Conservation (phyloP, 2,797 vertebrate genomes). For the Mionectes olivaceus region DNA sequence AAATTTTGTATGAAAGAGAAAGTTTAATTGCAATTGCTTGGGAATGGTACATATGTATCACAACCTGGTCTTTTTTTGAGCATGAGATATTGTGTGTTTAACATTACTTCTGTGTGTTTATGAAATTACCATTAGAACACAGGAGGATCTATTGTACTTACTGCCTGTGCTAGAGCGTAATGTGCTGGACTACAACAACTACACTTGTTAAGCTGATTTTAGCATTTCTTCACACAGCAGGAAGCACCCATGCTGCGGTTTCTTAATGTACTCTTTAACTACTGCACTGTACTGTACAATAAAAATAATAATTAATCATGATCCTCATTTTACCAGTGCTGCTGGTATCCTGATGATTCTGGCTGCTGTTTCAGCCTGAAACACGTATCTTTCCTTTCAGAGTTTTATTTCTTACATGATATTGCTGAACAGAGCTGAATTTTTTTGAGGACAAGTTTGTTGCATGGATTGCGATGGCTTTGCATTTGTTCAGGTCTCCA, state of each 20-base stretch:
- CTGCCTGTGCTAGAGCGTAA: constrained; percentile 8
- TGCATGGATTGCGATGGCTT: constrained; percentile 66
- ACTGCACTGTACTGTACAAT: constrained; percentile 34
- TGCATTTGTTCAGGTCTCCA: constrained; percentile 71
- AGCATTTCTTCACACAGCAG: constrained; percentile 62
- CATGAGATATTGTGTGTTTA: constrained; percentile 10
- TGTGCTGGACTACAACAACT: neutral
- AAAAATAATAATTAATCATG: constrained; percentile 57
- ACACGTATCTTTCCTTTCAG: constrained; percentile 20
- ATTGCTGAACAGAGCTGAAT: constrained; percentile 66
- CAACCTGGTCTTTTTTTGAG: neutral
- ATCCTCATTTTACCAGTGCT: neutral
- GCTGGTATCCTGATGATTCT: neutral
- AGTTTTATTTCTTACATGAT: constrained; percentile 63
- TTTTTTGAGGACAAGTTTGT: constrained; percentile 66
- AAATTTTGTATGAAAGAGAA: neutral
- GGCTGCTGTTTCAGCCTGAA: constrained; percentile 40
- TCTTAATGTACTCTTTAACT: constrained; percentile 52
- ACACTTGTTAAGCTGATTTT: constrained; percentile 38
- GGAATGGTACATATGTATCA: neutral
- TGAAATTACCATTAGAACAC: constrained; percentile 31
- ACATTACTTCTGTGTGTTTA: constrained; percentile 33
- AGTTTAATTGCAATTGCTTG: neutral
- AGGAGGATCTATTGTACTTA: neutral
- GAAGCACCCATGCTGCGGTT: constrained; percentile 52